Base-by-base conservation (phyloP, 2,888 invertebrate genomes). In the Pandemis heparana region DNA sequence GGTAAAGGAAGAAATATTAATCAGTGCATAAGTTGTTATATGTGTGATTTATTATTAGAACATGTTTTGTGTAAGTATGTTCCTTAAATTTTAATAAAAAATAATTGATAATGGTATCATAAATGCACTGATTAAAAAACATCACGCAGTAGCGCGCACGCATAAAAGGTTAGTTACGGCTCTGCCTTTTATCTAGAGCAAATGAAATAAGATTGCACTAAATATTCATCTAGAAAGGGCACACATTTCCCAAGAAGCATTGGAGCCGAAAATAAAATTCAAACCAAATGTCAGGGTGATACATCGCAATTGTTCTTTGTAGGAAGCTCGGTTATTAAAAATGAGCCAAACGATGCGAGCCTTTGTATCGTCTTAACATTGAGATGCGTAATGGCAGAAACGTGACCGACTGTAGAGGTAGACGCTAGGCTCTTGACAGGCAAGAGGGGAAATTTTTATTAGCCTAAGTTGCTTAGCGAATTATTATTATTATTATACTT, bases 271-370 rank as follows among this genome's bases (percentile, higher is more conserved):
- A 87, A 85, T 76, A 85, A 86, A 87, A 85, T 76, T 79, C 79
- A 78, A 83, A 81, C 56, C 38, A 88, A 90, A 90, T 89, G 90
- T 88, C 90, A 90, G 73, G 90, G 90, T 76, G 80, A 63, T 74
- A 74, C 75, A 81, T 83, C 83, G 82, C 81, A 79, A 81, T 83
- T 83, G 84, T 83, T 79, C 70, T 81, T 76, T 77, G 75, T 75
- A 77, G 81, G 83, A 84, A 83, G 79, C 80, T 62, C 62, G 71
- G 78, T 79, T 81, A 81, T 80, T 83, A 80, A 83, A 85, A 85
- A 71, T 61, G 71, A 75, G 71, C 79, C 80, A 75, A 82, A 80
- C 79, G 77, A 79, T 82, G 81, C 78, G 75, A 43, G 74, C 70
- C 77, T 78, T 78, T 76, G 76, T 80, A 78, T 77, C 77, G 77